Evolutionary conservation across 2,797 vertebrate species (phyloP).

Genomic region (Chelonia mydas): DNA sequence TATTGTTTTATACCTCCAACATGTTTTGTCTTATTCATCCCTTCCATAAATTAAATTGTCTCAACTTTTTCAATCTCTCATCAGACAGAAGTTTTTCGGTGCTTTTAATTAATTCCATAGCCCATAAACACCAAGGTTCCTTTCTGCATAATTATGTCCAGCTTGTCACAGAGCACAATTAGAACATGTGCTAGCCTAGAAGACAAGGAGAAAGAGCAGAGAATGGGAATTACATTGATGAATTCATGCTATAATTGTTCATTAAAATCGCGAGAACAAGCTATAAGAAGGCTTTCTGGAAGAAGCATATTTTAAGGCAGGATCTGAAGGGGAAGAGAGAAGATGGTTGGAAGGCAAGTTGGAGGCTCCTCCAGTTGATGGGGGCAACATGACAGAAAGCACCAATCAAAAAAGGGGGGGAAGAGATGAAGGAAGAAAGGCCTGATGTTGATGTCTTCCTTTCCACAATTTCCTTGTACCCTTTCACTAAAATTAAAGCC

Average conservation of each 20-base stretch:
- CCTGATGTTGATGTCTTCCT: background rate
- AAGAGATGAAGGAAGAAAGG: background rate
- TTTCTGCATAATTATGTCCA: background rate
- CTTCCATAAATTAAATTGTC: background rate
- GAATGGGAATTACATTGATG: background rate
- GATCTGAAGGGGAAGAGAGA: background rate
- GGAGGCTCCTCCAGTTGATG: background rate
- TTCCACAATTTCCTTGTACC: accelerated
- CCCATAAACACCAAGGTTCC: background rate
- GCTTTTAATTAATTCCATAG: background rate
- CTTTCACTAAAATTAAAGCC: accelerated
- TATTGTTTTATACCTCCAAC: background rate
- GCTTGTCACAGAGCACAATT: background rate
- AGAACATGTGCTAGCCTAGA: background rate
- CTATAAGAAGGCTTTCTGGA: constrained; percentile 38
- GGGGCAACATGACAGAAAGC: background rate
- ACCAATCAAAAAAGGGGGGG: background rate
- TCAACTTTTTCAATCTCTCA: background rate
- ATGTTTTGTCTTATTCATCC: background rate
- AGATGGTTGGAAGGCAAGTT: background rate
- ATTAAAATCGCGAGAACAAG: constrained; percentile 47
- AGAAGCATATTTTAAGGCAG: background rate
- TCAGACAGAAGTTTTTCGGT: background rate
- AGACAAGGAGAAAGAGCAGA: constrained; percentile 11
- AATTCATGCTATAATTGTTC: constrained; percentile 41